A percentile compares a stretch with the other conserved stretches of the same genome.
phyloP scores from a whole-genome alignment of 2,113 vertebrate species.

The Pelvicachromis taeniatus region DNA sequence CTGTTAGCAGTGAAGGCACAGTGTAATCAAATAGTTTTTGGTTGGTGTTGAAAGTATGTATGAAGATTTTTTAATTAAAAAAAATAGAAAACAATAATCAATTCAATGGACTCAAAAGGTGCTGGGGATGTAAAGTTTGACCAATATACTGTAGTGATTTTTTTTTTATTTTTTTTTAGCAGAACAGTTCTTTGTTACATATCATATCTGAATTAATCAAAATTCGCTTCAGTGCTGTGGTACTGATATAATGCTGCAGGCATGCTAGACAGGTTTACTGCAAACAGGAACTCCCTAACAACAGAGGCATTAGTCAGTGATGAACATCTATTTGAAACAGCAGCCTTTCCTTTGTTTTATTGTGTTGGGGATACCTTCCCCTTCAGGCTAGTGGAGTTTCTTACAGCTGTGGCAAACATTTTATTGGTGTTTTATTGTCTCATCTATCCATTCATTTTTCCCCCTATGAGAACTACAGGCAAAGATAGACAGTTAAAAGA shows the following conservation, averaged over 20 bases:
- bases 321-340: constrained; percentile 31
- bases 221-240: background rate
- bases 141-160: background rate
- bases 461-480: constrained; percentile 25
- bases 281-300: constrained; percentile 45
- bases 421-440: constrained; percentile 54
- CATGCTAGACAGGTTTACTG: background rate
- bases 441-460: constrained; percentile 13
- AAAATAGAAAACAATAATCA: background rate
- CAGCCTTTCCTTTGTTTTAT: constrained; percentile 30
- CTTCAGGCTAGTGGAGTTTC: constrained; percentile 32
- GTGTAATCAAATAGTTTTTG: background rate
- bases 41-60: background rate
- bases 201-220: constrained; percentile 26
- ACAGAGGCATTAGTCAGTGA: constrained; percentile 44
- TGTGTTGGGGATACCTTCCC: constrained; percentile 44
- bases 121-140: constrained; percentile 7
- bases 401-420: constrained; percentile 53
- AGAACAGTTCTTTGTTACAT: background rate
- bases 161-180: constrained; percentile 42
- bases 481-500: constrained; percentile 24
- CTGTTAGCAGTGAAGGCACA: background rate
- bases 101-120: background rate
- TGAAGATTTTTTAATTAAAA: background rate
- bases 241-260: constrained; percentile 1